These are phyloP conservation scores for Neostethus bicornis DNA, from an alignment of 2,797 vertebrate genomes.

Conservation along the genomic window DNA sequence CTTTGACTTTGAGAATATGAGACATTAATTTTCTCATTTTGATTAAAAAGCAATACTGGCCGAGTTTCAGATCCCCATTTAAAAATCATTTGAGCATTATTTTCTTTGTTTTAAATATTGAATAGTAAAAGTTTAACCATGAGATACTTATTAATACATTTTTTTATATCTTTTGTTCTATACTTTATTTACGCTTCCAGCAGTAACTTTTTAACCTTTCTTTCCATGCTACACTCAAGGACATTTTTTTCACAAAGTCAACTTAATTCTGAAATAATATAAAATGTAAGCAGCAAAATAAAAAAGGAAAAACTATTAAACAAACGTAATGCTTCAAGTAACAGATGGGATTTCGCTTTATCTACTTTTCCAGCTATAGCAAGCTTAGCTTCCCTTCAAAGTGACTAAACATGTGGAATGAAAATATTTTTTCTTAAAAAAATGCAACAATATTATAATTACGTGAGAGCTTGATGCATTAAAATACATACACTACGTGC, in stretches of 20 bases:
- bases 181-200: too few relatives aligned
- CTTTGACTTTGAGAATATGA: conserved; percentile 12
- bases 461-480: neutral
- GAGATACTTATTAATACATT: too few relatives aligned
- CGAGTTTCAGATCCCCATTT: too few relatives aligned
- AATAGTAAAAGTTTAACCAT: too few relatives aligned
- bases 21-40: conserved; percentile 1
- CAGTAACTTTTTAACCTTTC: neutral
- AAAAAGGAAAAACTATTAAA: neutral
- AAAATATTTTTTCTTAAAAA: neutral
- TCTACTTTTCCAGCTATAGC: neutral
- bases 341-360: neutral
- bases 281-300: neutral
- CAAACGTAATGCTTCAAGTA: neutral
- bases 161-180: too few relatives aligned
- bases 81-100: too few relatives aligned
- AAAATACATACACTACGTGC: conserved; percentile 8
- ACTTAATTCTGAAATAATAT: neutral
- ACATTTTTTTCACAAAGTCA: neutral
- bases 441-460: neutral
- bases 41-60: too few relatives aligned
- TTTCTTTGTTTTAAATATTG: too few relatives aligned
- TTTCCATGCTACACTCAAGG: neutral
- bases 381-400: neutral
- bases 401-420: neutral